Base-by-base conservation (phyloP, 1,140 invertebrate genomes). In the Tetramorium parvispinum region DNA sequence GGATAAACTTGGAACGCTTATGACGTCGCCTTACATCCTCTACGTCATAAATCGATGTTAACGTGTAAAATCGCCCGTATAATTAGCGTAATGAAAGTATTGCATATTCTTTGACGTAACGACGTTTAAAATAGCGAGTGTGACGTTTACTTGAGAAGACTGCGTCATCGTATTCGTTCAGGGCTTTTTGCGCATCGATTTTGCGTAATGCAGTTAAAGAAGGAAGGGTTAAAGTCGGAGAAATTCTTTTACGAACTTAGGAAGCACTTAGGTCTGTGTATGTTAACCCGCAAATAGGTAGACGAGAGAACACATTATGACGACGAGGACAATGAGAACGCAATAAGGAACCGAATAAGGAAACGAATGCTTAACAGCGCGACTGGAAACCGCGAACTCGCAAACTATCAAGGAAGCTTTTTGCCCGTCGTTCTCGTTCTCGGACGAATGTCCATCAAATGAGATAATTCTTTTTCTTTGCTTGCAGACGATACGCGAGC, bases 401-500 rank as follows among this genome's bases (percentile, higher is more conserved):
- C 49, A 59, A 40, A 24, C 11, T 27, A 7, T 0, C 40, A 37
- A 78, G 13, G 10, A 55, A 86, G 21, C 18, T 82, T 71, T 71
- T 49, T 51, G 16, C 8, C 40, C 13, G n/a, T 1, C n/a, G 16
- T 24, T 75, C 46, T 68, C 1, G 16, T 24, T 66, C 46, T 68
- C 1, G 11, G 40, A 66, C 24, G 46, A 86, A 76, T 87, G 32
- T 61, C 10, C 51, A 10, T 81, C 46, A 82, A 87, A 87, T 46
- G 8, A 57, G 49, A 66, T 85, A 71, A 81, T 86, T 16, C 37
- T 79, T 70, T 91, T 18, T 53, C 18, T 87, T 61, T 57, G 46
- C 79, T 91, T 92, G 16, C 82, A 93, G 91, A 87, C 85, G 70
- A 92, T 91, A 59, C 89, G 73, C 5, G 83, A 90, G 82, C 75